These are phyloP conservation scores for Craseonycteris thonglongyai DNA, from an alignment of 2,113 vertebrate species.

Conservation along the genomic window DNA sequence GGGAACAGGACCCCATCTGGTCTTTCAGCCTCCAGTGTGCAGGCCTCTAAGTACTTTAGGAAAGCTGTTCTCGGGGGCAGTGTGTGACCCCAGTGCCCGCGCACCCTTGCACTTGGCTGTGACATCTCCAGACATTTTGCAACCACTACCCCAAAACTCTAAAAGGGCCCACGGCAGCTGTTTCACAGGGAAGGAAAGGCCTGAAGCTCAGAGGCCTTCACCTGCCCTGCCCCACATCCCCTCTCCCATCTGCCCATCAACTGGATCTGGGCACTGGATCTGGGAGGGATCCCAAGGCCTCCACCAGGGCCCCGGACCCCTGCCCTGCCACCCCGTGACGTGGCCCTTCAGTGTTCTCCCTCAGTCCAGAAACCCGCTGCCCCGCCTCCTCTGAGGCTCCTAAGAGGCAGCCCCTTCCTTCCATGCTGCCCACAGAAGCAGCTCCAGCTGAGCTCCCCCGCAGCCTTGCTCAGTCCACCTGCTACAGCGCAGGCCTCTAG, in stretches of 20 bases:
- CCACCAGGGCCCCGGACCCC: neutral
- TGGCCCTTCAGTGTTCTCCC: neutral
- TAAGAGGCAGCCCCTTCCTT: too few relatives aligned
- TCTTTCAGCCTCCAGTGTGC: neutral
- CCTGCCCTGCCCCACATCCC: accelerated
- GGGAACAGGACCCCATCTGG: too few relatives aligned
- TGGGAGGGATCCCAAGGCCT: neutral
- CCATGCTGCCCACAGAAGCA: too few relatives aligned
- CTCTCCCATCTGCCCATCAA: neutral
- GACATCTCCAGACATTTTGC: neutral
- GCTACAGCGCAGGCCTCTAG: neutral
- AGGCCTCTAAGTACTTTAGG: neutral
- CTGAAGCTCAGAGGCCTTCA: neutral
- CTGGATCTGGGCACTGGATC: too few relatives aligned
- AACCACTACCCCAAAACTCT: neutral
- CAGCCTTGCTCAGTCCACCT: neutral
- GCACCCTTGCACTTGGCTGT: neutral
- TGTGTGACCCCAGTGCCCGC: neutral
- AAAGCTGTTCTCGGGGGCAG: neutral
- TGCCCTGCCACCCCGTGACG: neutral
- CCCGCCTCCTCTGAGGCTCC: neutral
- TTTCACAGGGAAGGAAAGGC: neutral
- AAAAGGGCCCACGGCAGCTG: neutral
- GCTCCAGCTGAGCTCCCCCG: neutral
- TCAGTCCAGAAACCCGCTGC: neutral